These are phyloP conservation scores for Sarcophaga subvicina DNA, from an alignment of 2,888 invertebrate species.

Conservation along the genomic window DNA sequence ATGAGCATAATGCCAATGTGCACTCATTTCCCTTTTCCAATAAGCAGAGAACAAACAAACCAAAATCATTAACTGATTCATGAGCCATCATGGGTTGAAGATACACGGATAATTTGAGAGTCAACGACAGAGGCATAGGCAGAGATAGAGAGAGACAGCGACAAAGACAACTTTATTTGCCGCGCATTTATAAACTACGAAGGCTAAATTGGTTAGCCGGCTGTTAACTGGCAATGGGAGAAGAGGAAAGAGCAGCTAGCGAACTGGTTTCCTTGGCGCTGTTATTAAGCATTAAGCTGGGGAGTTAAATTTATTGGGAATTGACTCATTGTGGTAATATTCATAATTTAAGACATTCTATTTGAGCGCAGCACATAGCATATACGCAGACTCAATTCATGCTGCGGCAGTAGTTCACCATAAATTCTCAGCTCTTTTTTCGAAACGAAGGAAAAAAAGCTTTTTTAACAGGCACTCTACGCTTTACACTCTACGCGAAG, in stretches of 20 bases:
- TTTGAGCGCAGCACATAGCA: slow-evolving; percentile 56
- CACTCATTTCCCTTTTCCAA: slow-evolving; percentile 48
- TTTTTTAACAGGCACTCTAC: slow-evolving; percentile 5
- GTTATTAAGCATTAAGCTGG: slow-evolving; percentile 42
- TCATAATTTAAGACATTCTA: slow-evolving; percentile 78
- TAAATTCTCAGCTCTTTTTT: slow-evolving; percentile 76
- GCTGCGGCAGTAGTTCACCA: slow-evolving; percentile 75
- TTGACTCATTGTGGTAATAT: slow-evolving; percentile 81
- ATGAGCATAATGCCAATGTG: slow-evolving; percentile 45
- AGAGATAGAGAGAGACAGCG: not conserved
- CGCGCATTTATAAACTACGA: slow-evolving; percentile 53
- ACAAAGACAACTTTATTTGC: slow-evolving; percentile 68
- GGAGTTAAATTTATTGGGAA: slow-evolving; percentile 78
- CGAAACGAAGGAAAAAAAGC: slow-evolving; percentile 32
- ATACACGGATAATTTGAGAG: not conserved
- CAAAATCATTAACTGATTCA: slow-evolving; percentile 67
- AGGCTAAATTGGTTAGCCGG: slow-evolving; percentile 45
- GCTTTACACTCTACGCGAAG: slow-evolving; percentile 19
- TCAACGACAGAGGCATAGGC: slow-evolving; percentile 13
- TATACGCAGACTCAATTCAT: slow-evolving; percentile 65
- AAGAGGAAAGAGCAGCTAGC: slow-evolving; percentile 32
- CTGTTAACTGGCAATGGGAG: slow-evolving; percentile 2
- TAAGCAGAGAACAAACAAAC: slow-evolving; percentile 9
- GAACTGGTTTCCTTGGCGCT: slow-evolving; percentile 36
- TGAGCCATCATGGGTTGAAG: slow-evolving; percentile 50